Evolutionary conservation across 2,797 vertebrate species (phyloP), one percentile per base, ranked within the genome.

Genomic region (Falco biarmicus): DNA sequence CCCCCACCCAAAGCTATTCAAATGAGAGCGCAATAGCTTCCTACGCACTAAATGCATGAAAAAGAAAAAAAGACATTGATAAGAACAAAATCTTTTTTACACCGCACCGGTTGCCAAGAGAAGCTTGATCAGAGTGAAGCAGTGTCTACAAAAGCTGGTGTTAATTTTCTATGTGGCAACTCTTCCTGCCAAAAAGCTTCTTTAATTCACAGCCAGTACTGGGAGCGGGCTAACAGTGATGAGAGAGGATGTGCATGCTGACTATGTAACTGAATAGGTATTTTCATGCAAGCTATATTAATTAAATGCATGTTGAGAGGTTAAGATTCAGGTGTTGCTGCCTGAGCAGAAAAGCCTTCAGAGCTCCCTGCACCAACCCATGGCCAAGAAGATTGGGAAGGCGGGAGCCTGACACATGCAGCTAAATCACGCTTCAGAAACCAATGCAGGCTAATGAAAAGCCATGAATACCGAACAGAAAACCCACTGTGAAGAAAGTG

Each of bases 71-170:
- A 80, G 65, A 93, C 92, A 84, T 89, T 93, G 92, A 95, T 96
- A 93, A 93, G 92, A 95, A 91, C 86, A 90, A 80, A 95, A 94
- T 83, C 84, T 91, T 90, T 91, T 93, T 89, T 80, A 60, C 61
- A 57, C 48, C 65, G 80, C 64, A 60, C 8, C 89, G 80, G 93
- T 95, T 96, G 95, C 94, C 93, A 91, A 92, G 93, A 57, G 84
- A 95, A 90, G 89, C 89, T 95, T 59, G 81, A 94, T 92, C 75
- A 65, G 87, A 95, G 92, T 11, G 50, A 92, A 95, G 68, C 75
- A 91, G 75, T 26, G 63, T 93, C 90, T 95, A 91, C 43, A 94
- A 93, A 96, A 93, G 59, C 89, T 79, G 80, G 66, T 84, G 87
- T 88, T 95, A 73, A 95, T 96, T 94, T 96, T 96, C 85, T 86